These are phyloP conservation scores for Enteromius fasciolatus DNA, from an alignment of 2,797 vertebrate species.

Conservation along the genomic window DNA sequence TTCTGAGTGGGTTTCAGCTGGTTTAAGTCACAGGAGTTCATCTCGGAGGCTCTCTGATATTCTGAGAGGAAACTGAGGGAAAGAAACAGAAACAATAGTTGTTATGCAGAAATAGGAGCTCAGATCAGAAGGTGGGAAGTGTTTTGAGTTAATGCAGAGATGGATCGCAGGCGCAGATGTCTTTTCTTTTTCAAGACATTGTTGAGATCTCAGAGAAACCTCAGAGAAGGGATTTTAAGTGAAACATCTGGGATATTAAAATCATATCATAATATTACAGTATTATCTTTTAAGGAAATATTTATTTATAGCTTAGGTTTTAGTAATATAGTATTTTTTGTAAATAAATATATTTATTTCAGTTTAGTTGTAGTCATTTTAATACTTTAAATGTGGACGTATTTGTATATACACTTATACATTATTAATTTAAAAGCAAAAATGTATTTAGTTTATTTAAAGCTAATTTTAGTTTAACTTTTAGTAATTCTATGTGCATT, in stretches of 20 bases:
- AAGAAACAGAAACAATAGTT: background rate
- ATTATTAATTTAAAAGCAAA: no score
- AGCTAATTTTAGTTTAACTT: background rate
- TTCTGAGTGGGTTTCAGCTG: conserved; percentile 6
- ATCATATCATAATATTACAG: background rate
- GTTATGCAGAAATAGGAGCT: background rate
- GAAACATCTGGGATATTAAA: background rate
- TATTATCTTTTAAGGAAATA: background rate
- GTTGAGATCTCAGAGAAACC: background rate
- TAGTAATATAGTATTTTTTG: background rate
- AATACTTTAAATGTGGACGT: background rate
- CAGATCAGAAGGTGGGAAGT: background rate
- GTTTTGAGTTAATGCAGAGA: background rate
- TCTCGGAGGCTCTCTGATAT: background rate
- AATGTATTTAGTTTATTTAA: no score
- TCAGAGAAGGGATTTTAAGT: background rate
- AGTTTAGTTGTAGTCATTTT: no score
- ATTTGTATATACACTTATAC: background rate
- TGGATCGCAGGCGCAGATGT: background rate
- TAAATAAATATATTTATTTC: background rate
- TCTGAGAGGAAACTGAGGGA: background rate
- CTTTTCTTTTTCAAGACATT: background rate
- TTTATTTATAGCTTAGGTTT: background rate
- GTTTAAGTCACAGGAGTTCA: background rate
- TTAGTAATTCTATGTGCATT: background rate